A percentile compares a stretch with the other conserved stretches of the same genome.
Evolutionary conservation across 2,888 invertebrate species (phyloP).

Genomic region (Clunio marinus): DNA sequence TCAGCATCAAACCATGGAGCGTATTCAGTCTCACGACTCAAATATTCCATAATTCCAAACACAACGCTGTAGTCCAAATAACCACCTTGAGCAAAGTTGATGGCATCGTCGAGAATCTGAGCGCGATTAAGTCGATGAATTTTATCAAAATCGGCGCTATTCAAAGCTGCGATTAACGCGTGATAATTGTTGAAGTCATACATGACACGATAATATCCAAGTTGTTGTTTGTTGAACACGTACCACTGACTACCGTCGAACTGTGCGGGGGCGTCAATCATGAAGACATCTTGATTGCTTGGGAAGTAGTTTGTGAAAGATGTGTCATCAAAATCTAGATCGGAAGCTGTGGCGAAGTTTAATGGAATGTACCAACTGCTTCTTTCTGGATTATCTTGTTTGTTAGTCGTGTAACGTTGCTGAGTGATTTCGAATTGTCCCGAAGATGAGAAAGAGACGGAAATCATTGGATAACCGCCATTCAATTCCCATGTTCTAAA

Average conservation of each 20-base stretch:
- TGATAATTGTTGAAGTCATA: conserved; percentile 34
- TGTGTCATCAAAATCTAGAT: background rate
- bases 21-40: conserved; percentile 59
- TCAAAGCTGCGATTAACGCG: background rate
- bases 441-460: conserved; percentile 55
- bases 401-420: background rate
- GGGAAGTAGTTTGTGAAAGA: background rate
- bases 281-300: background rate
- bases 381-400: background rate
- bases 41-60: conserved; percentile 45
- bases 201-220: conserved; percentile 36
- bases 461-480: conserved; percentile 70
- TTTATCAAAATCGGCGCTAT: conserved; percentile 20
- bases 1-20: conserved; percentile 51
- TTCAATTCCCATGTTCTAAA: conserved; percentile 60
- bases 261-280: background rate
- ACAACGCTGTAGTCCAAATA: conserved; percentile 52
- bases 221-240: conserved; percentile 38
- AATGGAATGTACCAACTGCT: conserved; percentile 36
- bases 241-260: conserved; percentile 28
- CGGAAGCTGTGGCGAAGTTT: background rate
- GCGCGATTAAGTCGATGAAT: conserved; percentile 58
- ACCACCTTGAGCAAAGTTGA: conserved; percentile 57
- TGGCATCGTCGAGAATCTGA: conserved; percentile 66
- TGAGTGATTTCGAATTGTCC: background rate